Evolutionary conservation across 1,140 invertebrate species (phyloP), one percentile per base, ranked within the genome.

Genomic region (Himalopsyche phryganea): DNA sequence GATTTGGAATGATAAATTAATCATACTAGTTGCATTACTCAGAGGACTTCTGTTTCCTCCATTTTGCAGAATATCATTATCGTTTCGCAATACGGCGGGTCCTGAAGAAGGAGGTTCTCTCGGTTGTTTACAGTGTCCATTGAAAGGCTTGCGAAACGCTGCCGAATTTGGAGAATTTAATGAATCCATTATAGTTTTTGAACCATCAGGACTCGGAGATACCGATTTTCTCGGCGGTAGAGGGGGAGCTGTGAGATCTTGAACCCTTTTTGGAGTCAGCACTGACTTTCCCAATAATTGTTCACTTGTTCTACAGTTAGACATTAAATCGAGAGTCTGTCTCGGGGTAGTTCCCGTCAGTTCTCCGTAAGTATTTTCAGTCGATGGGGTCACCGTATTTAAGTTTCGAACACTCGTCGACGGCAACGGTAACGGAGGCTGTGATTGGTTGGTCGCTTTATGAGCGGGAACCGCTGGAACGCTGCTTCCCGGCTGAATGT

Each of bases 211-310:
- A 50, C 54, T 73, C 0, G 76, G 75, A 0, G 74, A 76, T 6
- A 75, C 49, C 20, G 74, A 75, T 65, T 77, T 77, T 23, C 74
- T 60, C 0, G 76, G 76, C 6, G 74, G 76, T 10, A 78, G 55
- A 0, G 76, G 76, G 5, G 76, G 76, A 0, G 75, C 75, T 3
- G 73, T 56, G 1, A 78, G 66, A 40, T 78, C 76, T 6, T 75
- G 60, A 9, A 65, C 28, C 48, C 58, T 40, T 50, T 64, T 64
- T 3, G 61, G 57, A 33, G 57, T 42, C 11, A 50, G 19, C 14
- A 32, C 74, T 45, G 72, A 35, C 33, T 61, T 54, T 58, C 42
- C 35, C 41, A 46, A 33, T 6, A 40, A 41, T 10, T 32, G 47
- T 40, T 59, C 42, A 17, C 50, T 28, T 1, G 19, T 48, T 48